Percentiles rank a stretch among this genome's conserved stretches.
Conservation (phyloP, 2,888 invertebrate genomes). For the Pristionchus arcanus region DNA sequence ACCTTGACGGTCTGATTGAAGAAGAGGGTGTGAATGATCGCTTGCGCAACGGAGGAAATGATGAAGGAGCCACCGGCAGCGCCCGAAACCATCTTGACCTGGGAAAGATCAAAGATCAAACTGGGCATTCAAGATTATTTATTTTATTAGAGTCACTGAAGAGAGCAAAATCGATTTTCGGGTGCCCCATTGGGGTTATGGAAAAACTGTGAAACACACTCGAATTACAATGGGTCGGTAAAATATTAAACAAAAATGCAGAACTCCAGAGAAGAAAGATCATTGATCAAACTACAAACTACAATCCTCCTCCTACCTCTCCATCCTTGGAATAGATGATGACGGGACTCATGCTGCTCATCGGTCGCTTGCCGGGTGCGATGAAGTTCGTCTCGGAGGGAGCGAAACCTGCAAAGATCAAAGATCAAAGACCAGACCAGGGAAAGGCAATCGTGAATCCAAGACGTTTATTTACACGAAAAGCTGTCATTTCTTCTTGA, state of each 20-base stretch:
- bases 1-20: conserved; percentile 86
- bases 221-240: too few species aligned
- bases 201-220: too few species aligned
- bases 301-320: not conserved
- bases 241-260: too few species aligned
- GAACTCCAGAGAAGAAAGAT: not conserved
- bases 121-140: not conserved
- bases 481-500: too few species aligned
- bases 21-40: conserved; percentile 87
- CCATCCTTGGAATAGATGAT: conserved; percentile 85
- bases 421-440: not conserved
- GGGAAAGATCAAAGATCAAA: conserved; percentile 6
- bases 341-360: conserved; percentile 93
- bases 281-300: conserved; percentile 25
- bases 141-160: not conserved
- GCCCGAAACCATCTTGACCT: conserved; percentile 86
- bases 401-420: conserved; percentile 74
- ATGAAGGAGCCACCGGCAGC: conserved; percentile 94
- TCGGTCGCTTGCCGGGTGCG: conserved; percentile 88
- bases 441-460: too few species aligned
- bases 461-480: too few species aligned
- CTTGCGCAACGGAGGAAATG: conserved; percentile 86
- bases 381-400: conserved; percentile 91
- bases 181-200: too few species aligned
- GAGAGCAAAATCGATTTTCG: too few species aligned